These are phyloP conservation scores for Bos indicus DNA, from an alignment of 2,113 vertebrate species.

Conservation along the genomic window DNA sequence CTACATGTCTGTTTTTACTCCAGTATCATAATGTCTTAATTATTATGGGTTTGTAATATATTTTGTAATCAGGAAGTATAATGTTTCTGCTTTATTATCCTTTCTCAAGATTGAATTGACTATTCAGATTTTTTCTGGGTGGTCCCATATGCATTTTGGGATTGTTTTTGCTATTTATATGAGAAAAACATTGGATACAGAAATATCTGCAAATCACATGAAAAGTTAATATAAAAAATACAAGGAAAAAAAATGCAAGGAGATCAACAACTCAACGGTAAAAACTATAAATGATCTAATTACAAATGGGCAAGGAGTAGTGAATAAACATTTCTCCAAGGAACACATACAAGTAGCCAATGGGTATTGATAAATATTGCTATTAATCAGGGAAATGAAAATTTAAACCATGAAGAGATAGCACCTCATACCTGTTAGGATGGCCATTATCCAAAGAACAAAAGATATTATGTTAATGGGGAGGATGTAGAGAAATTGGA, in stretches of 20 bases:
- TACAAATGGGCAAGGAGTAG: neutral
- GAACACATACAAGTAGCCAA: neutral
- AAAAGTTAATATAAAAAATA: neutral
- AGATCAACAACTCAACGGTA: neutral
- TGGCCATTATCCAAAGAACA: neutral
- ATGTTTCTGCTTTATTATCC: neutral
- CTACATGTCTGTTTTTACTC: neutral
- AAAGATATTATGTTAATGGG: neutral
- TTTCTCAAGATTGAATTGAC: neutral
- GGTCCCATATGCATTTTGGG: neutral
- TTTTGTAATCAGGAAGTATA: neutral
- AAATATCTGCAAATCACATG: neutral
- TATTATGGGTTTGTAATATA: neutral
- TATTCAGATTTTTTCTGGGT: neutral
- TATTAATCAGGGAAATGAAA: neutral
- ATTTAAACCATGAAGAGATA: neutral
- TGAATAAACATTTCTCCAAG: neutral
- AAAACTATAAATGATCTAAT: neutral
- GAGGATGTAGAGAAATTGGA: neutral
- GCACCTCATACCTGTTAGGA: neutral
- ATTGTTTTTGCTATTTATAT: neutral
- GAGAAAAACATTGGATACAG: neutral
- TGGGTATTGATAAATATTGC: neutral
- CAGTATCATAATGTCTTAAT: neutral
- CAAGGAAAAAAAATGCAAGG: neutral